phyloP scores from a whole-genome alignment of 2,888 invertebrate species.

The Sesia apiformis region DNA sequence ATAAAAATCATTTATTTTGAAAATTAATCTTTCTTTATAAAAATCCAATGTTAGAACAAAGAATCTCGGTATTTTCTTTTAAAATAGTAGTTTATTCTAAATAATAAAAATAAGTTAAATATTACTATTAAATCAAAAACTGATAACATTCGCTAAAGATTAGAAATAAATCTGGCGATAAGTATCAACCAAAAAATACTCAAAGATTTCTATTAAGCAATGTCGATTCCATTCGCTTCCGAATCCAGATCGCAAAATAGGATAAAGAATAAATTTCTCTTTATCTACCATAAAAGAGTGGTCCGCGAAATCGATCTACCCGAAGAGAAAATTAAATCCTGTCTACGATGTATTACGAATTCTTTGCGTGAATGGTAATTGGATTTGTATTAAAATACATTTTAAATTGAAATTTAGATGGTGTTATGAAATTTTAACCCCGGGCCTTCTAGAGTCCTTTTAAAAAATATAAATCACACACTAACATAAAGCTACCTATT shows the following conservation, averaged over 20 bases:
- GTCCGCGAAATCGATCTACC: constrained; percentile 19
- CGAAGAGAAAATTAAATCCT: constrained; percentile 35
- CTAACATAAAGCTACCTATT: too few relatives aligned
- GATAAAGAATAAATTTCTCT: constrained; percentile 20
- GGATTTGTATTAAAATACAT: constrained; percentile 23
- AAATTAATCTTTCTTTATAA: too few relatives aligned
- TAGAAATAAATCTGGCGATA: background rate
- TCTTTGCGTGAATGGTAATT: constrained; percentile 36
- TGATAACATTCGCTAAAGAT: too few relatives aligned
- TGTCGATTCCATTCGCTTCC: constrained; percentile 3
- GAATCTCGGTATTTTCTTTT: too few relatives aligned
- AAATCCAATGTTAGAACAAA: too few relatives aligned
- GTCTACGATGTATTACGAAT: constrained; percentile 27
- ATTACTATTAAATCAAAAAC: too few relatives aligned
- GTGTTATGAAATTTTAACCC: background rate
- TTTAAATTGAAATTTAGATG: constrained; percentile 28
- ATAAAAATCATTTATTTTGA: too few relatives aligned
- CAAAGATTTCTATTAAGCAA: background rate
- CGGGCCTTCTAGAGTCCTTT: background rate
- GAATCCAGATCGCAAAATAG: constrained; percentile 16
- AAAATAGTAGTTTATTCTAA: too few relatives aligned
- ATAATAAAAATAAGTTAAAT: too few relatives aligned
- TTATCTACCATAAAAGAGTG: constrained; percentile 14
- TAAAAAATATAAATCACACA: too few relatives aligned
- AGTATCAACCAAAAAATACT: background rate